phyloP scores from a whole-genome alignment of 1,140 invertebrate species.

The Euwallacea fornicatus region DNA sequence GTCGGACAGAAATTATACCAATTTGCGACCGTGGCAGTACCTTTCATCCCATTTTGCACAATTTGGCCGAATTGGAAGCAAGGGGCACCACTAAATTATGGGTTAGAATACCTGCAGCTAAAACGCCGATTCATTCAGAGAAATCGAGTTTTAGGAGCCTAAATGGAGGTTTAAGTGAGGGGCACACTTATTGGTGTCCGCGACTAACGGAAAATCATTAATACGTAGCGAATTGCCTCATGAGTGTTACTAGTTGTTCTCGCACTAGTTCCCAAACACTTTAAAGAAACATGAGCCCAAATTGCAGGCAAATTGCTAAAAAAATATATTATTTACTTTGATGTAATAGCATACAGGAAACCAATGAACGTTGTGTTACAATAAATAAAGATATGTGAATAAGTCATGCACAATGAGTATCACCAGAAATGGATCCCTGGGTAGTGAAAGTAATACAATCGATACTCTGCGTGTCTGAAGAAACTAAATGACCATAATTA shows the following conservation, averaged over 20 bases:
- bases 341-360: conserved; percentile 14
- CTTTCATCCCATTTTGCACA: conserved; percentile 10
- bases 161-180: background rate
- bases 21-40: background rate
- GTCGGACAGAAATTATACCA: conserved; percentile 9
- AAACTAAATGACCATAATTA: conserved; percentile 22
- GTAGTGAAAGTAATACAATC: conserved; percentile 22
- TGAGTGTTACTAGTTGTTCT: no score
- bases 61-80: conserved; percentile 14
- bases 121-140: conserved; percentile 8
- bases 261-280: no score
- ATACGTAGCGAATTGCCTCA: no score
- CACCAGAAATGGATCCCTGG: conserved; percentile 20
- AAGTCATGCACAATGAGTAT: conserved; percentile 21
- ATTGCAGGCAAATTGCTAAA: no score
- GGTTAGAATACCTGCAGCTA: background rate
- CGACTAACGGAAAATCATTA: no score
- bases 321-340: conserved; percentile 14
- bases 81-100: conserved; percentile 8
- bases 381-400: background rate
- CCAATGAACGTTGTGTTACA: conserved; percentile 5
- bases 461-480: conserved; percentile 20
- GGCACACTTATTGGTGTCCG: background rate
- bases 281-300: no score
- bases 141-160: conserved; percentile 1